Conservation (phyloP, 2,113 vertebrate species). For the Opisthocomus hoazin region DNA sequence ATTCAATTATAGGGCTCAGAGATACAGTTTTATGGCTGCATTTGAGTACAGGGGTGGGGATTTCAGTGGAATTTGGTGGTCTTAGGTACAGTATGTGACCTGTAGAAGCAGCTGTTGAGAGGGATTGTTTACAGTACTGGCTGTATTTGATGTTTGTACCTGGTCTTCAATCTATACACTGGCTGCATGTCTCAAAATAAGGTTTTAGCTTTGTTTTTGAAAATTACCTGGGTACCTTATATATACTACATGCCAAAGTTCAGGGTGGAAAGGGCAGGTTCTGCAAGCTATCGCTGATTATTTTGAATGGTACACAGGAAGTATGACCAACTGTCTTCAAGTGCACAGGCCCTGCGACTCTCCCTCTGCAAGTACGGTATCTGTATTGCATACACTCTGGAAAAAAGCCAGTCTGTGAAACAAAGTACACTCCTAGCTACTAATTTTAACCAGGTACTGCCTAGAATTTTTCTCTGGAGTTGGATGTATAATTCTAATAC, state of each 20-base stretch:
- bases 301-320: background rate
- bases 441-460: background rate
- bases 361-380: background rate
- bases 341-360: background rate
- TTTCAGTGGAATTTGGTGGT: background rate
- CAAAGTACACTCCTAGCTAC: background rate
- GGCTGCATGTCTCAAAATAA: background rate
- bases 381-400: background rate
- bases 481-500: background rate
- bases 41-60: background rate
- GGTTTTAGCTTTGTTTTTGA: background rate
- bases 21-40: background rate
- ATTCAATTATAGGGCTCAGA: background rate
- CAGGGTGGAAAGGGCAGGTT: background rate
- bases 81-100: background rate
- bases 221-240: background rate
- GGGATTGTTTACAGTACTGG: background rate
- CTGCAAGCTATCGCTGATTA: background rate
- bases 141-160: background rate
- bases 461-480: background rate
- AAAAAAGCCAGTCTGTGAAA: background rate
- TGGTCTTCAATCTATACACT: background rate
- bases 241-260: background rate
- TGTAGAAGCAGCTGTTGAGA: background rate
- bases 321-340: background rate